Percentiles rank a stretch among this genome's conserved stretches.
These are phyloP conservation scores for Hydrolagus affinis DNA, from an alignment of 2,113 vertebrate genomes.

Conservation along the genomic window DNA sequence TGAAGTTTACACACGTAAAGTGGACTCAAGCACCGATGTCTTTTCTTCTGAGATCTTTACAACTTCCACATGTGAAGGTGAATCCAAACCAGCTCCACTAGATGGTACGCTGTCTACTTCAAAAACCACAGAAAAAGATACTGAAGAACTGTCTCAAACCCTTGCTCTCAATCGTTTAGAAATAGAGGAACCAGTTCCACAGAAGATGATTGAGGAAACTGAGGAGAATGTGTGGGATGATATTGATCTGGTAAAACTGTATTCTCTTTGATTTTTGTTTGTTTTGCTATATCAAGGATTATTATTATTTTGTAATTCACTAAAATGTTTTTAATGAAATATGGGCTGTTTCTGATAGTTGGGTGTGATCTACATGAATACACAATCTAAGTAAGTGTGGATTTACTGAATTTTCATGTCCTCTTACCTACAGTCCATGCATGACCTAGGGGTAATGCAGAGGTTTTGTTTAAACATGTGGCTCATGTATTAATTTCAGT, in stretches of 20 bases:
- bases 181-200: constrained; percentile 7
- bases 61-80: constrained; percentile 21
- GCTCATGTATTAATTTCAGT: no score
- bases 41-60: constrained; percentile 22
- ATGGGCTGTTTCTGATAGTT: neutral
- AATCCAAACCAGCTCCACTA: neutral
- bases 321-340: neutral
- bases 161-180: constrained; percentile 31
- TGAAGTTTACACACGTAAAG: constrained; percentile 49
- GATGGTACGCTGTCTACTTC: neutral
- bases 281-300: neutral
- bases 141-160: neutral
- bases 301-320: neutral
- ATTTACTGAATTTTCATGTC: neutral
- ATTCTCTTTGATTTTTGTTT: neutral
- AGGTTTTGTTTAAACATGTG: neutral
- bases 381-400: neutral
- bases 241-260: constrained; percentile 61
- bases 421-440: neutral
- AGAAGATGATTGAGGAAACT: constrained; percentile 35
- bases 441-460: neutral
- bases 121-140: neutral
- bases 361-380: neutral
- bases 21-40: constrained; percentile 21
- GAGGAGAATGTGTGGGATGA: constrained; percentile 67